Percentiles rank a stretch among this genome's conserved stretches.
These are phyloP conservation scores for Cheilosia impressa DNA, from an alignment of 2,888 invertebrate genomes.

Conservation along the genomic window DNA sequence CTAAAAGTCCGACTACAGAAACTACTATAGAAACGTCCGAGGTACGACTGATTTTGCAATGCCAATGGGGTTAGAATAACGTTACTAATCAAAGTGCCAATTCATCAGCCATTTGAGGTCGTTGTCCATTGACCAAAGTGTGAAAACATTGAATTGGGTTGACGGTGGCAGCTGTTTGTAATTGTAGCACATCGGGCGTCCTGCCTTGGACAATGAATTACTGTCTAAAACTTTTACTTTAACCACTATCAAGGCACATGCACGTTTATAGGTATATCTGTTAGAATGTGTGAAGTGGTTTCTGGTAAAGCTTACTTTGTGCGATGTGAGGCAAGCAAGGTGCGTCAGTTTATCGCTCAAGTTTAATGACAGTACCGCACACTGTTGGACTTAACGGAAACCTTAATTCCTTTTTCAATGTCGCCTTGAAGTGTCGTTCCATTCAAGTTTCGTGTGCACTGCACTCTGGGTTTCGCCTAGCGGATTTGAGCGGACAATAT, in stretches of 20 bases:
- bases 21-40: constrained; percentile 3
- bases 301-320: neutral
- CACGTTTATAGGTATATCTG: no score
- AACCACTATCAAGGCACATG: neutral
- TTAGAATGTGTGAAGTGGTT: constrained; percentile 17
- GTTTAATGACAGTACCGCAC: constrained; percentile 13
- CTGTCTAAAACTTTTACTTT: neutral
- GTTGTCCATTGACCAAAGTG: constrained; percentile 41
- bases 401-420: constrained; percentile 41
- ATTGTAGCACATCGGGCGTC: neutral
- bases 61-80: constrained; percentile 58
- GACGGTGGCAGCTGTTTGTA: constrained; percentile 14
- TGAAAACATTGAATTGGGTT: constrained; percentile 23
- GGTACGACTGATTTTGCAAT: constrained; percentile 20
- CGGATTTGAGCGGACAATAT: neutral
- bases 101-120: constrained; percentile 21
- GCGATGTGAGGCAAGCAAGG: constrained; percentile 5
- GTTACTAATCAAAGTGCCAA: constrained; percentile 51
- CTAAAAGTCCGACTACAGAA: no score
- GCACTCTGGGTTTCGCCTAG: neutral
- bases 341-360: constrained; percentile 10
- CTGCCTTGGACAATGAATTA: neutral
- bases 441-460: constrained; percentile 19
- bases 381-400: constrained; percentile 5
- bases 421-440: neutral